phyloP scores from a whole-genome alignment of 2,113 vertebrate genomes.

The Chaetodon auriga region DNA sequence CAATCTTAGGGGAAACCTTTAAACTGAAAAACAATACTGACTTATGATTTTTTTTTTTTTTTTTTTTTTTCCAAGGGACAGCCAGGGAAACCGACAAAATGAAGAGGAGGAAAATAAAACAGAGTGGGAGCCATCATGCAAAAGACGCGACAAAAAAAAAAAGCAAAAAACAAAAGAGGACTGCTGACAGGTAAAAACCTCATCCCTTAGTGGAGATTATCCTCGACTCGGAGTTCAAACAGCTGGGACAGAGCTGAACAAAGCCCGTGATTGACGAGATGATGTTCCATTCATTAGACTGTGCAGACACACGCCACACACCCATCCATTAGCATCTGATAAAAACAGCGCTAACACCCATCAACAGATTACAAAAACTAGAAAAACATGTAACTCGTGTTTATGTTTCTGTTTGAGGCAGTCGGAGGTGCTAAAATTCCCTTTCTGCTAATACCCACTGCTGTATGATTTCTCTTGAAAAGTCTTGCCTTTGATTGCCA shows the following conservation, averaged over 20 bases:
- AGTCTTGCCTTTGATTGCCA: neutral
- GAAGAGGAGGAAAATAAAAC: slow-evolving; percentile 35
- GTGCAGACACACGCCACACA: slow-evolving; percentile 69
- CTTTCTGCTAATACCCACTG: neutral
- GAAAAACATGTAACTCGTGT: slow-evolving; percentile 22
- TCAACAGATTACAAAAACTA: slow-evolving; percentile 32
- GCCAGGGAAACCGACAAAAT: slow-evolving; percentile 24
- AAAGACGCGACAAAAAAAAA: slow-evolving; percentile 37
- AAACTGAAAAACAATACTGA: slow-evolving; percentile 37
- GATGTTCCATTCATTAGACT: slow-evolving; percentile 80
- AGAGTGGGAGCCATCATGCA: slow-evolving; percentile 11
- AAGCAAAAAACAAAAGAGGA: slow-evolving; percentile 13
- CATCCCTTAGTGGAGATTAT: slow-evolving; percentile 54
- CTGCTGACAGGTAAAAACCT: slow-evolving; percentile 64
- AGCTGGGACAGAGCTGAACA: slow-evolving; percentile 68
- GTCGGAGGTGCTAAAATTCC: neutral
- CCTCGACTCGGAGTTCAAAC: slow-evolving; percentile 69
- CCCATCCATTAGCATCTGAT: slow-evolving; percentile 59
- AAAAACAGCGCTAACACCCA: slow-evolving; percentile 56
- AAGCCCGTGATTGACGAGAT: slow-evolving; percentile 77
- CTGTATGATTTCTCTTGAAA: neutral
- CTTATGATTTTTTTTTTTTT: too few species aligned
- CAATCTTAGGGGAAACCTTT: slow-evolving; percentile 19
- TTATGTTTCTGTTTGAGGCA: neutral
- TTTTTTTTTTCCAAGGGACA: slow-evolving; percentile 12